A percentile compares a stretch with the other conserved stretches of the same genome.
Evolutionary conservation across 2,113 vertebrate species (phyloP).

Genomic region (Tupaia chinensis): DNA sequence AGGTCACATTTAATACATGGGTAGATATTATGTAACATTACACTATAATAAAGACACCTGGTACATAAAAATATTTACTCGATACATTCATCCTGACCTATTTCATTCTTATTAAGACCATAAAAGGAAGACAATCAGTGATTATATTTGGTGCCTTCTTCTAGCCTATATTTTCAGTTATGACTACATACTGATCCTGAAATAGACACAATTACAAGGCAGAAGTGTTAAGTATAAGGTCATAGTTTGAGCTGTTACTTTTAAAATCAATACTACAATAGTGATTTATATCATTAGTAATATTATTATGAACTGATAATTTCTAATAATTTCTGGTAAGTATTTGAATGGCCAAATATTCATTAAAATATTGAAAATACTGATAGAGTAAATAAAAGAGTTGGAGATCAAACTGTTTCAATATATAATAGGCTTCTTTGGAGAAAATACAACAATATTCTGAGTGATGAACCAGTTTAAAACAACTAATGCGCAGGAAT

Average conservation of each 20-base stretch:
- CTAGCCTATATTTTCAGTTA: neutral
- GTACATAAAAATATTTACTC: neutral
- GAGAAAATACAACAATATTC: neutral
- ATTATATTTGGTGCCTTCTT: neutral
- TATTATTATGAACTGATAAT: neutral
- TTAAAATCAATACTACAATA: neutral
- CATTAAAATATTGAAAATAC: neutral
- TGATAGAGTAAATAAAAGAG: neutral
- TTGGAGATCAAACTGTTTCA: constrained; percentile 13
- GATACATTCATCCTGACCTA: neutral
- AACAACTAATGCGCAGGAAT: neutral
- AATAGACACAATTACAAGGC: neutral
- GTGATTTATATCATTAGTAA: neutral
- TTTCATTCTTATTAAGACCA: neutral
- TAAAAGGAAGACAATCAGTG: neutral
- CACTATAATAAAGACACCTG: neutral
- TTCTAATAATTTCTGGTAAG: neutral
- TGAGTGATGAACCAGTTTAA: neutral
- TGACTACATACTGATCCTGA: neutral
- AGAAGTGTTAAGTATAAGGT: neutral
- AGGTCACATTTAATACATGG: neutral
- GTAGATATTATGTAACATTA: neutral
- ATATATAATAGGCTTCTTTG: neutral
- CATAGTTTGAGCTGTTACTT: neutral
- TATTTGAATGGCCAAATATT: neutral